These are phyloP conservation scores for Syrphus vitripennis DNA, from an alignment of 2,888 invertebrate genomes.

Conservation along the genomic window DNA sequence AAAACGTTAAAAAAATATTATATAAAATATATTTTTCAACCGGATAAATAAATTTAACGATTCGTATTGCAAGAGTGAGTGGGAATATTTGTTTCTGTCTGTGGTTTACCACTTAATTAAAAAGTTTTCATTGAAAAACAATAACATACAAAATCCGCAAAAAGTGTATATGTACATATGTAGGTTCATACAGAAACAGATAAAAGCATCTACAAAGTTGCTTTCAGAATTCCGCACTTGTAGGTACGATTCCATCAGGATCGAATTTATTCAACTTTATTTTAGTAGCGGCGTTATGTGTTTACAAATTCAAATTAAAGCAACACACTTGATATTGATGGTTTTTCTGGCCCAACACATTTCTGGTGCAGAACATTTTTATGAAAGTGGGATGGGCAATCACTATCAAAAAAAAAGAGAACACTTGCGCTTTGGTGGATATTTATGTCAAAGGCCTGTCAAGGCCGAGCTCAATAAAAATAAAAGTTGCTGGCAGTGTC, in stretches of 20 bases:
- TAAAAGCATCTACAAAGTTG: neutral
- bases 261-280: conserved; percentile 60
- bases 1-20: neutral
- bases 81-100: conserved; percentile 60
- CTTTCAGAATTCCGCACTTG: neutral
- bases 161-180: neutral
- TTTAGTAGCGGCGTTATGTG: conserved; percentile 31
- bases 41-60: conserved; percentile 50
- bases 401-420: neutral
- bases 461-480: too few relatives aligned
- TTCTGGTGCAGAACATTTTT: neutral
- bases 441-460: too few relatives aligned
- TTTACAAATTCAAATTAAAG: conserved; percentile 55
- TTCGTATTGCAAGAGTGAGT: conserved; percentile 31
- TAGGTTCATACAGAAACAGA: neutral
- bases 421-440: too few relatives aligned
- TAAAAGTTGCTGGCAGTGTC: too few relatives aligned
- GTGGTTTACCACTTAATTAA: conserved; percentile 70
- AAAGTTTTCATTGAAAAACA: conserved; percentile 66
- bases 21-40: conserved; percentile 28
- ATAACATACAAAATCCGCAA: conserved; percentile 41
- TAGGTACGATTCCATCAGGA: conserved; percentile 15
- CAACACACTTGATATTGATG: conserved; percentile 22
- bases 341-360: neutral
- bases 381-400: neutral